Evolutionary conservation across 2,888 invertebrate species (phyloP).

Genomic region (Plagodis pulveraria): DNA sequence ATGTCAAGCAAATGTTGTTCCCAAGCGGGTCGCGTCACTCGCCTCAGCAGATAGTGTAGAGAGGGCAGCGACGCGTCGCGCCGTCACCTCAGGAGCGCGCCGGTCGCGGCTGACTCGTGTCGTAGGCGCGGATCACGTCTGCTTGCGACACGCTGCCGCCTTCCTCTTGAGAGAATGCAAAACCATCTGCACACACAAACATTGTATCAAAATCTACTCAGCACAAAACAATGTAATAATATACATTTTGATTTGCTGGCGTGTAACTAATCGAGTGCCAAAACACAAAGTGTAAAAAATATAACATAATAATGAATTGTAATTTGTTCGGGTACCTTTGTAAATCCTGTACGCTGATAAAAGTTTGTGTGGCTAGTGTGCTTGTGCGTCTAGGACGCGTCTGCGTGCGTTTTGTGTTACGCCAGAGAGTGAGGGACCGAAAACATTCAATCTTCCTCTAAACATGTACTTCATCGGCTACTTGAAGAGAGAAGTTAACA

Average conservation of each 20-base stretch:
- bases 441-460: background rate
- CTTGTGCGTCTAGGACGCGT: constrained; percentile 50
- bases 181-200: constrained; percentile 90
- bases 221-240: constrained; percentile 3
- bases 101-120: constrained; percentile 95
- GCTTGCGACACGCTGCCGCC: constrained; percentile 97
- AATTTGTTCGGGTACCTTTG: constrained; percentile 28
- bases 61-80: constrained; percentile 22
- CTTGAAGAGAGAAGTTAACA: too few relatives aligned
- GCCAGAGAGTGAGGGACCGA: constrained; percentile 11
- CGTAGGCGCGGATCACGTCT: constrained; percentile 97
- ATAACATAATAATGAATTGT: constrained; percentile 31
- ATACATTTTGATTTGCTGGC: constrained; percentile 21
- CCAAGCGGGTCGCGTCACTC: constrained; percentile 4
- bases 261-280: constrained; percentile 39
- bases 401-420: constrained; percentile 46
- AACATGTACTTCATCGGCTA: background rate
- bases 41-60: constrained; percentile 21
- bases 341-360: constrained; percentile 29
- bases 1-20: background rate
- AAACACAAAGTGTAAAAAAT: constrained; percentile 29
- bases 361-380: constrained; percentile 40
- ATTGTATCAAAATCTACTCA: background rate
- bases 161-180: constrained; percentile 99
- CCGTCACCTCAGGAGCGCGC: constrained; percentile 86